These are phyloP conservation scores for Mythimna pallens DNA, from an alignment of 2,888 invertebrate genomes.

Conservation along the genomic window DNA sequence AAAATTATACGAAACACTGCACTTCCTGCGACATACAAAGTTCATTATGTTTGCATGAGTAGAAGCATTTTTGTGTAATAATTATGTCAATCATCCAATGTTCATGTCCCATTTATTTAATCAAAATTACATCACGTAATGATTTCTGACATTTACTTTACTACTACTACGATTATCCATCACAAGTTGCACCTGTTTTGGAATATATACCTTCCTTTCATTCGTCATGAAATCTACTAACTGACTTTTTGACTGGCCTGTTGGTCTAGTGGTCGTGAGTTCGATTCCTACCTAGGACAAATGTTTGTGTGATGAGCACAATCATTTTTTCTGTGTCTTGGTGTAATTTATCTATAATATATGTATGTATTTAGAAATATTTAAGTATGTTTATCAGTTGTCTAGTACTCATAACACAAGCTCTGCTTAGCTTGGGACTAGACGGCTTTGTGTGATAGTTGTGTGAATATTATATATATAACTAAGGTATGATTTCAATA, in stretches of 20 bases:
- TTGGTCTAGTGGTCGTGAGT: no score
- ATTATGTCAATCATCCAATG: slow-evolving; percentile 37
- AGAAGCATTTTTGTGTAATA: slow-evolving; percentile 35
- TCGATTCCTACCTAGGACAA: no score
- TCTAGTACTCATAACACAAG: no score
- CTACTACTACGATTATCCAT: neutral
- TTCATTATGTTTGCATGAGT: slow-evolving; percentile 36
- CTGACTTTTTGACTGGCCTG: no score
- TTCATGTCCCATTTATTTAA: slow-evolving; percentile 41
- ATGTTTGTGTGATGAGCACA: no score
- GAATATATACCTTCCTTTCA: neutral
- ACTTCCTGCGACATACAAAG: slow-evolving; percentile 25
- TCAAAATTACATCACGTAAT: slow-evolving; percentile 49
- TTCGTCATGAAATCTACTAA: neutral
- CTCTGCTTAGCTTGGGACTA: no score
- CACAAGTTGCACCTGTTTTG: slow-evolving; percentile 29
- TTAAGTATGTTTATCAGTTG: no score
- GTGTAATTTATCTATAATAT: no score
- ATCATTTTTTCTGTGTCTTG: no score
- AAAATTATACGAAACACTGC: slow-evolving; percentile 31
- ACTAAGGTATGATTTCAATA: neutral
- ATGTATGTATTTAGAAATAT: no score
- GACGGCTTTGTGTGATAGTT: no score
- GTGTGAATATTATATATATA: no score
- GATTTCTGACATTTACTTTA: slow-evolving; percentile 40